Conservation (phyloP, 2,113 vertebrate genomes). For the Sialia sialis region DNA sequence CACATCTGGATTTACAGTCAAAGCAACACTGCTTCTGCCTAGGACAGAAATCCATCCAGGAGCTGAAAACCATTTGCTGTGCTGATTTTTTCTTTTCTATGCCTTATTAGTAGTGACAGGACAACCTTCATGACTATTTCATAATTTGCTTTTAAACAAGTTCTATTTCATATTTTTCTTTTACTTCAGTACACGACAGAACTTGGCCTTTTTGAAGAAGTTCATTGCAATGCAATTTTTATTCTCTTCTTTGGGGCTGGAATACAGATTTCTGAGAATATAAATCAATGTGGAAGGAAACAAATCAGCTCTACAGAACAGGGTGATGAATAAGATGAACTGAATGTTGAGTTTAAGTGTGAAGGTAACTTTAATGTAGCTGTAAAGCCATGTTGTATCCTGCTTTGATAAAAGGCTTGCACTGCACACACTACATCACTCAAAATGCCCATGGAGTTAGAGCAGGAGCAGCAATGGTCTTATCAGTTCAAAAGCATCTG, state of each 20-base stretch:
- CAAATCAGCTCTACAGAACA: background rate
- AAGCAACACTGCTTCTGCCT: background rate
- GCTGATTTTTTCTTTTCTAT: background rate
- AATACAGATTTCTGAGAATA: background rate
- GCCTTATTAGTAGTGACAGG: background rate
- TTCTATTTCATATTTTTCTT: background rate
- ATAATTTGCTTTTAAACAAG: background rate
- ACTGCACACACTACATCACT: background rate
- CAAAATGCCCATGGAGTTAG: fast-evolving
- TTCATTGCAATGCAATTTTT: background rate
- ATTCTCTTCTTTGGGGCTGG: background rate
- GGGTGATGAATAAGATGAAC: background rate
- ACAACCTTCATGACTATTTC: background rate
- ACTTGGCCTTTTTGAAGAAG: background rate
- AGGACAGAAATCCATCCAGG: background rate
- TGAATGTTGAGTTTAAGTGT: background rate
- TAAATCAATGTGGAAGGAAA: background rate
- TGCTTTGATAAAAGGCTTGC: background rate
- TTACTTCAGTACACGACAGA: background rate
- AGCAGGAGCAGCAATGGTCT: background rate
- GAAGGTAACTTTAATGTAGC: background rate
- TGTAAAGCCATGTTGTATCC: background rate
- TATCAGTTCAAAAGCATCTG: background rate
- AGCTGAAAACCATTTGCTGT: background rate
- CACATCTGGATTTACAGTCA: background rate